Evolutionary conservation across 2,113 vertebrate genomes (phyloP).

Genomic region (Zingel zingel): DNA sequence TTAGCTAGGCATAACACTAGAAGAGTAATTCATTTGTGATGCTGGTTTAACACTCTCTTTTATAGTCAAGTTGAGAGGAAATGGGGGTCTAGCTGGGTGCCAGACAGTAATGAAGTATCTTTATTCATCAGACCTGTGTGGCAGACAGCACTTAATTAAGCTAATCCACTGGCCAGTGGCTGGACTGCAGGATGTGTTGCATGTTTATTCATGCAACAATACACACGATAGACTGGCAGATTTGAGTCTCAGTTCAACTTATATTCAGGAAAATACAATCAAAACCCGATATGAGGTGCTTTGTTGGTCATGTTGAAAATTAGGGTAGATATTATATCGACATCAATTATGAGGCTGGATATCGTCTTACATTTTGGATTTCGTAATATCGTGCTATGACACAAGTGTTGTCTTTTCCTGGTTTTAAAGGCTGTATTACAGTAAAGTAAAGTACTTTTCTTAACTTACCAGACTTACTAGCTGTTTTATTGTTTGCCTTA

Average conservation of each 20-base stretch:
- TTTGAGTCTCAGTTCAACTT: background rate
- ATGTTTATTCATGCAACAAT: conserved; percentile 38
- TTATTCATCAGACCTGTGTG: conserved; percentile 69
- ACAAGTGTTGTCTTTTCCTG: no score
- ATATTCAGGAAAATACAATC: background rate
- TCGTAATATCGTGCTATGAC: no score
- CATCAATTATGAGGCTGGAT: no score
- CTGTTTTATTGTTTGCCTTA: no score
- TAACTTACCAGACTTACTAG: no score
- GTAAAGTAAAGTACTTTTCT: no score
- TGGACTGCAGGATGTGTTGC: conserved; percentile 46
- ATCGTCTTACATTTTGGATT: no score
- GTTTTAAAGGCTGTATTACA: no score
- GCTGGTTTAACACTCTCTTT: conserved; percentile 55
- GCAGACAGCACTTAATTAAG: conserved; percentile 65
- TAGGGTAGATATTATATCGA: background rate
- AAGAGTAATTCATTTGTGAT: conserved; percentile 33
- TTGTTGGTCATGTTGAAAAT: conserved; percentile 1
- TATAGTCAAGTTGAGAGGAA: conserved; percentile 67
- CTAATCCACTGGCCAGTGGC: conserved; percentile 49
- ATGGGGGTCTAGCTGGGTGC: conserved; percentile 58
- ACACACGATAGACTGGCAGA: conserved; percentile 40
- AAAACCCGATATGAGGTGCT: background rate
- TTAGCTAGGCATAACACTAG: conserved; percentile 17
- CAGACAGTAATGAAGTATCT: conserved; percentile 73